Evolutionary conservation across 1,140 invertebrate species (phyloP).

Genomic region (Lasaia peninsularis): DNA sequence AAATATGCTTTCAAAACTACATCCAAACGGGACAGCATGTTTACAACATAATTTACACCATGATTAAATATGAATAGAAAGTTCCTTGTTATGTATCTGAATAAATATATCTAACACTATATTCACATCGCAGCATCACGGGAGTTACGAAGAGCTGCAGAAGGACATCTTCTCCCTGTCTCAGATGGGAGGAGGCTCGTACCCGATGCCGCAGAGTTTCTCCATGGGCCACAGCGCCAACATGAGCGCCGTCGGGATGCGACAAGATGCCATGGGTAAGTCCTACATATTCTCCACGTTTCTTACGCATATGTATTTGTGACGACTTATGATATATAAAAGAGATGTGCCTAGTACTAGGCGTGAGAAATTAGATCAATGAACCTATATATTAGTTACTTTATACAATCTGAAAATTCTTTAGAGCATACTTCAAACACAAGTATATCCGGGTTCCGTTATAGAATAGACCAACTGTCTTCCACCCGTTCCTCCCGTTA

Average conservation of each 20-base stretch:
- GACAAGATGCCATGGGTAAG: slow-evolving; percentile 95
- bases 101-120: not conserved
- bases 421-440: too few relatives aligned
- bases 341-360: too few relatives aligned
- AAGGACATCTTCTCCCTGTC: slow-evolving; percentile 77
- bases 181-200: slow-evolving; percentile 93
- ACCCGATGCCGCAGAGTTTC: slow-evolving; percentile 96
- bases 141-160: slow-evolving; percentile 67
- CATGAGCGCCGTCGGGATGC: slow-evolving; percentile 92
- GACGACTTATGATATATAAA: too few relatives aligned
- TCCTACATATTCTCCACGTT: not conserved
- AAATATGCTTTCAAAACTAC: too few relatives aligned
- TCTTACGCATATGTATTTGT: too few relatives aligned
- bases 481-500: too few relatives aligned
- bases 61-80: not conserved
- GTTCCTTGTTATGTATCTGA: not conserved
- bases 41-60: not conserved
- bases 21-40: too few relatives aligned
- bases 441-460: too few relatives aligned
- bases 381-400: too few relatives aligned
- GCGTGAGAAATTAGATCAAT: too few relatives aligned
- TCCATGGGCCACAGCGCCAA: slow-evolving; percentile 94
- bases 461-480: too few relatives aligned
- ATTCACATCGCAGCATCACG: slow-evolving; percentile 51
- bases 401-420: too few relatives aligned